Percentiles rank a stretch among this genome's conserved stretches.
Conservation (phyloP, 1,140 invertebrate species). For the Temnothorax nylanderi region DNA sequence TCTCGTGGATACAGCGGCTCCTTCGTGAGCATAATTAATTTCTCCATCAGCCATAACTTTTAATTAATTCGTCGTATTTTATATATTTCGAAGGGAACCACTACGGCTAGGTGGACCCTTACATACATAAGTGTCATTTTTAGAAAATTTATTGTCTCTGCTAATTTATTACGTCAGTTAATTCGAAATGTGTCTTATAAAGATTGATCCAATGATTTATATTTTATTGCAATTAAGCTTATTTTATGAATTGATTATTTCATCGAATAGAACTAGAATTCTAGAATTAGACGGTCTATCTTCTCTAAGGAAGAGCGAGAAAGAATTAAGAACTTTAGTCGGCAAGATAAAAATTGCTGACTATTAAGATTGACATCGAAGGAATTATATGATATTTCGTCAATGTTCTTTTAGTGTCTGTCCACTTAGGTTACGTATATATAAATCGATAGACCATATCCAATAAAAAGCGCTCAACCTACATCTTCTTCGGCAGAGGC, state of each 20-base stretch:
- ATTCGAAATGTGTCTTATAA: not conserved
- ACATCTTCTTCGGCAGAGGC: constrained; percentile 27
- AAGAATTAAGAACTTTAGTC: not conserved
- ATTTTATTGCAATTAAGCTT: not conserved
- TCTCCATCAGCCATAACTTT: constrained; percentile 29
- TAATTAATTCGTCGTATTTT: constrained; percentile 37
- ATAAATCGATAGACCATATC: constrained; percentile 41
- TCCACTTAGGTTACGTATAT: constrained; percentile 35
- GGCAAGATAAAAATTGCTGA: not conserved
- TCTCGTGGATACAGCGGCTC: not conserved
- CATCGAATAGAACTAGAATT: not conserved
- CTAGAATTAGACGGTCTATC: not conserved
- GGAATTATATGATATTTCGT: not conserved
- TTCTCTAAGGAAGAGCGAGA: not conserved
- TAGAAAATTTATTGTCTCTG: not conserved
- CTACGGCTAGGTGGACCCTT: not conserved
- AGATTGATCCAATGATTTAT: not conserved
- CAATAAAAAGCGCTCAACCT: constrained; percentile 36
- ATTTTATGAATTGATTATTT: constrained; percentile 1
- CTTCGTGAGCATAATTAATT: constrained; percentile 25
- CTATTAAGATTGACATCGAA: not conserved
- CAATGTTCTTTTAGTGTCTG: constrained; percentile 4
- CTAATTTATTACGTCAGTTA: constrained; percentile 8
- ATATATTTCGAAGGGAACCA: not conserved
- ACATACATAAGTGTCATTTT: not conserved